These are phyloP conservation scores for Hypanus sabinus DNA, from an alignment of 2,113 vertebrate genomes.

Conservation along the genomic window DNA sequence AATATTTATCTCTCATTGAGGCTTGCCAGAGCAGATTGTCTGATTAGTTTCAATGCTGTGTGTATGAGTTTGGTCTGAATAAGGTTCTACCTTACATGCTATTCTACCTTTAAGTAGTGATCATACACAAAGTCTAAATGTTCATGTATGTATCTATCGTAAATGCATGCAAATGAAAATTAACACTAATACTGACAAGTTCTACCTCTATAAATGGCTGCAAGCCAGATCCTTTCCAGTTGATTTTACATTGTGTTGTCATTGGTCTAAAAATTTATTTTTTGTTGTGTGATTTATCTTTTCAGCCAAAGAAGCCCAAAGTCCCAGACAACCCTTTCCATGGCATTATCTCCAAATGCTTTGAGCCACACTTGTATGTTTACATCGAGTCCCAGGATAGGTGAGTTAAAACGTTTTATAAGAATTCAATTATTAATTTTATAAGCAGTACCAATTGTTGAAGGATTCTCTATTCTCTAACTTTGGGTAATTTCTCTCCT, in stretches of 20 bases:
- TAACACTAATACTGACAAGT: not conserved
- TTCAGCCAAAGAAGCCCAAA: slow-evolving; percentile 88
- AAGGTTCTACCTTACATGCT: no score
- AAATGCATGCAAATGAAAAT: not conserved
- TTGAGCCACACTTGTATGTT: slow-evolving; percentile 95
- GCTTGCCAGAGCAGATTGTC: no score
- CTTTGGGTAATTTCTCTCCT: no score
- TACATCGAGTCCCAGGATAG: slow-evolving; percentile 98
- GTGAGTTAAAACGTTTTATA: slow-evolving; percentile 60
- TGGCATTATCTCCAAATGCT: slow-evolving; percentile 95
- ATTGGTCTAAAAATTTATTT: not conserved
- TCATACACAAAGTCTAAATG: no score
- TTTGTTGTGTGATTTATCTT: slow-evolving; percentile 41
- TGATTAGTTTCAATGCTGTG: no score
- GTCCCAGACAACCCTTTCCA: slow-evolving; percentile 92
- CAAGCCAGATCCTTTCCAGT: not conserved
- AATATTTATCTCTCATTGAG: no score
- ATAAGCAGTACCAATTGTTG: not conserved
- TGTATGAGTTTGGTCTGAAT: no score
- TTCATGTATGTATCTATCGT: not conserved
- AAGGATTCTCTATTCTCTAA: no score
- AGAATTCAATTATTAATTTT: not conserved
- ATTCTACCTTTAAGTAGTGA: no score
- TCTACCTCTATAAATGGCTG: not conserved
- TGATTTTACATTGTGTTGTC: not conserved